phyloP scores from a whole-genome alignment of 2,888 invertebrate genomes.

The Caenorhabditis panamensis region DNA sequence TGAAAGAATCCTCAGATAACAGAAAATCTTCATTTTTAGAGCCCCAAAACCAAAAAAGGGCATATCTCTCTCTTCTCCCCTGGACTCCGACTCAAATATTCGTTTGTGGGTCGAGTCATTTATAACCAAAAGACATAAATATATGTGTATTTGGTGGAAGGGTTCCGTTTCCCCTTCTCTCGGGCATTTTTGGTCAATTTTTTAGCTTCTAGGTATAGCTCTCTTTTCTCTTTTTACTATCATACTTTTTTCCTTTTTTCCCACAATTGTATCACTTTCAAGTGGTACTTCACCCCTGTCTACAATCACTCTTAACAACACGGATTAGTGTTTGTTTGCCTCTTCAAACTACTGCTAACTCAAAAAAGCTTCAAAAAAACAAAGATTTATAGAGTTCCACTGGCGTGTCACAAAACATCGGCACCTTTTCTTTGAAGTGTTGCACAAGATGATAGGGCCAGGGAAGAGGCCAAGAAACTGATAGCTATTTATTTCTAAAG shows the following conservation, averaged over 20 bases:
- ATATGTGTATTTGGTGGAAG: constrained; percentile 46
- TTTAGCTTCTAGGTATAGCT: background rate
- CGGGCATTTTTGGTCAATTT: constrained; percentile 13
- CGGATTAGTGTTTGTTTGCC: background rate
- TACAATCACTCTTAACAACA: background rate
- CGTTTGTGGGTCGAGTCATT: constrained; percentile 39
- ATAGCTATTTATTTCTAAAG: constrained; percentile 45
- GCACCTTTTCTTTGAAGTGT: constrained; percentile 50
- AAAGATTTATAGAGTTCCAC: background rate
- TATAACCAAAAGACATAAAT: constrained; percentile 54
- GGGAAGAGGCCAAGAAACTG: background rate
- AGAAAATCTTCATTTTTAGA: no score
- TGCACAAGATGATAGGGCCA: constrained; percentile 18
- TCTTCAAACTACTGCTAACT: background rate
- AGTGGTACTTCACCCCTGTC: background rate
- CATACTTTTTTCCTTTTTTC: background rate
- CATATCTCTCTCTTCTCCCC: constrained; percentile 3
- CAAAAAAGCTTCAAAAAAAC: no score
- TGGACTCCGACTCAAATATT: background rate
- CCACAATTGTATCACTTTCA: background rate
- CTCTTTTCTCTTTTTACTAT: no score
- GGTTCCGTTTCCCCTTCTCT: constrained; percentile 10
- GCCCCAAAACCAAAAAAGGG: background rate
- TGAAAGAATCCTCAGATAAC: no score
- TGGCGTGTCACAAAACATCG: constrained; percentile 13